Evolutionary conservation across 2,888 invertebrate species (phyloP).

Genomic region (Epinotia ramella): DNA sequence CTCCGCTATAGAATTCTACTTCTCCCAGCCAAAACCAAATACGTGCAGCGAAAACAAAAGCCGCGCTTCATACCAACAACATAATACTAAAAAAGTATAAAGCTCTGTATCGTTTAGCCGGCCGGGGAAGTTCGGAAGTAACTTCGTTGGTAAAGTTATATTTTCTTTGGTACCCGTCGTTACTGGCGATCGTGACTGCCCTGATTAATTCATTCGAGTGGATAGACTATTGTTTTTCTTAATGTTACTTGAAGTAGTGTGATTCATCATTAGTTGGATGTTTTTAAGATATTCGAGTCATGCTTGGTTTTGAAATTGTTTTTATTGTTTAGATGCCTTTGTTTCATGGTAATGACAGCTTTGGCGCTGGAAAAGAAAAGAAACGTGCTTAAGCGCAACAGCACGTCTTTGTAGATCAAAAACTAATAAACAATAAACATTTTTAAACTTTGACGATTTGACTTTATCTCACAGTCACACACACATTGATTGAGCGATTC

Average conservation of each 20-base stretch:
- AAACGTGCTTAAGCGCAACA: too few relatives aligned
- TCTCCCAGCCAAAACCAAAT: conserved; percentile 6
- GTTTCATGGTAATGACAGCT: not conserved
- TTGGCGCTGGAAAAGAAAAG: too few relatives aligned
- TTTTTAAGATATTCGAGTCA: conserved; percentile 19
- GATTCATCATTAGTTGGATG: conserved; percentile 57
- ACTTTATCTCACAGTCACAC: too few relatives aligned
- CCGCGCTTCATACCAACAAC: conserved; percentile 18
- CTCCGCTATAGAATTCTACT: not conserved
- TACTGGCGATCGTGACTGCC: conserved; percentile 76
- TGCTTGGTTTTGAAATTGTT: conserved; percentile 16
- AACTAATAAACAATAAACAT: too few relatives aligned
- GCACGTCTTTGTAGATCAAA: too few relatives aligned
- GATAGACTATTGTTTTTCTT: conserved; percentile 68
- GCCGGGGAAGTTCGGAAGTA: conserved; percentile 55
- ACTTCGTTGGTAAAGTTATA: conserved; percentile 62
- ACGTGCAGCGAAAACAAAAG: conserved; percentile 39
- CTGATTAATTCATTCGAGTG: conserved; percentile 75
- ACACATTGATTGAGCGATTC: too few relatives aligned
- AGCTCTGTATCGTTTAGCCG: conserved; percentile 66
- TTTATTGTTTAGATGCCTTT: not conserved
- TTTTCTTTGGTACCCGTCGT: conserved; percentile 70
- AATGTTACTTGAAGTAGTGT: conserved; percentile 59
- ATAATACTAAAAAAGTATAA: conserved; percentile 51
- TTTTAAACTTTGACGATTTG: too few relatives aligned